A percentile compares a stretch with the other conserved stretches of the same genome.
phyloP scores from a whole-genome alignment of 1,140 invertebrate species.

The Bursaphelenchus mucronatus region DNA sequence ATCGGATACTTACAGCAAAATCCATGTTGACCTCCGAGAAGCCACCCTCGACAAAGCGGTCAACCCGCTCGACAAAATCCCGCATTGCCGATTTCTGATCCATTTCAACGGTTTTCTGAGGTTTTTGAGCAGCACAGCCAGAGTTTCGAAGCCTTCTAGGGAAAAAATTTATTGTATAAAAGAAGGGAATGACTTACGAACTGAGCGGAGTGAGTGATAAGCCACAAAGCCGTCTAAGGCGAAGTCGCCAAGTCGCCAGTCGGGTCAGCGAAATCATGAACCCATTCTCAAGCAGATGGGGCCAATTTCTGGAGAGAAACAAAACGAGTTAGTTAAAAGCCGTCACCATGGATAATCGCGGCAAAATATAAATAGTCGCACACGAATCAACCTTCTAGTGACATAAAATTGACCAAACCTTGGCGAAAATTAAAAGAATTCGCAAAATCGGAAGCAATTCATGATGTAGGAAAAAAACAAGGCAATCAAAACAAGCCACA shows the following conservation, averaged over 20 bases:
- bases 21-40: conserved; percentile 9
- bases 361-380: too few species aligned
- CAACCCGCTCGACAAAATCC: conserved; percentile 17
- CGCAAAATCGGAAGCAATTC: too few species aligned
- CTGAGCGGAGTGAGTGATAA: conserved; percentile 16
- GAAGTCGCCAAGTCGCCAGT: conserved; percentile 15
- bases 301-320: not conserved
- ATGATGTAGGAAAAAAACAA: too few species aligned
- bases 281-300: not conserved
- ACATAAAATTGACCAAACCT: too few species aligned
- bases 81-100: conserved; percentile 18
- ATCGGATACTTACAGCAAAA: conserved; percentile 21
- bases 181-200: not conserved
- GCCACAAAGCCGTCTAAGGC: conserved; percentile 10
- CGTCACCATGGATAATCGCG: too few species aligned
- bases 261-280: conserved; percentile 10
- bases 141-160: too few species aligned
- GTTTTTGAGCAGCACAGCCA: too few species aligned
- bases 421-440: too few species aligned
- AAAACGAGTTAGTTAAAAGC: not conserved
- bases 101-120: conserved; percentile 16
- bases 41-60: conserved; percentile 6
- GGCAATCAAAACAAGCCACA: too few species aligned
- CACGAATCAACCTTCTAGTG: too few species aligned
- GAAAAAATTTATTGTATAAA: too few species aligned